Conservation (phyloP, 1,140 invertebrate species). For the Arctopsyche grandis region DNA sequence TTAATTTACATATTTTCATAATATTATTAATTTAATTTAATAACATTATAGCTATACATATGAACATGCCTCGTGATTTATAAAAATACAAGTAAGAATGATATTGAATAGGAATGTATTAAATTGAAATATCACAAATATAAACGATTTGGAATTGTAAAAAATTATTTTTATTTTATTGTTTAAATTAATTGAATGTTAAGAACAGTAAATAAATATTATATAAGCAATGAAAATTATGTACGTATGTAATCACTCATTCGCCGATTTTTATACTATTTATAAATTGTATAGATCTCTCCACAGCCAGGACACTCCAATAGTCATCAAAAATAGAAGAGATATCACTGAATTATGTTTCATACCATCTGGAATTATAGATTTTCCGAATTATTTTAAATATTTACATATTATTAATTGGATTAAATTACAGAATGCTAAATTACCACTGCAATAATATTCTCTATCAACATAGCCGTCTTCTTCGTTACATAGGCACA, state of each 20-base stretch:
- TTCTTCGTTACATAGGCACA: constrained; percentile 68
- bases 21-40: no score
- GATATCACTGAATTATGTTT: constrained; percentile 42
- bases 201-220: not conserved
- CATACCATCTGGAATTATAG: constrained; percentile 46
- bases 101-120: not conserved
- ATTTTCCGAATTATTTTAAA: not conserved
- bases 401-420: not conserved
- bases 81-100: no score
- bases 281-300: not conserved
- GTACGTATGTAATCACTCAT: not conserved
- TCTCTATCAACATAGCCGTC: constrained; percentile 67
- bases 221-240: not conserved
- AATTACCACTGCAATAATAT: constrained; percentile 66
- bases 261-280: not conserved
- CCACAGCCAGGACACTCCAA: constrained; percentile 39
- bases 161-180: constrained; percentile 1
- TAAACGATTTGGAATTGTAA: not conserved
- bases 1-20: no score
- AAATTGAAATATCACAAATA: not conserved
- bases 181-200: not conserved
- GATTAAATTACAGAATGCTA: not conserved
- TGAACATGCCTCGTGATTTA: no score
- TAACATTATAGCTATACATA: no score
- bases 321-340: constrained; percentile 35